A percentile compares a stretch with the other conserved stretches of the same genome.
These are phyloP conservation scores for Mobula hypostoma DNA, from an alignment of 2,113 vertebrate genomes.

Conservation along the genomic window DNA sequence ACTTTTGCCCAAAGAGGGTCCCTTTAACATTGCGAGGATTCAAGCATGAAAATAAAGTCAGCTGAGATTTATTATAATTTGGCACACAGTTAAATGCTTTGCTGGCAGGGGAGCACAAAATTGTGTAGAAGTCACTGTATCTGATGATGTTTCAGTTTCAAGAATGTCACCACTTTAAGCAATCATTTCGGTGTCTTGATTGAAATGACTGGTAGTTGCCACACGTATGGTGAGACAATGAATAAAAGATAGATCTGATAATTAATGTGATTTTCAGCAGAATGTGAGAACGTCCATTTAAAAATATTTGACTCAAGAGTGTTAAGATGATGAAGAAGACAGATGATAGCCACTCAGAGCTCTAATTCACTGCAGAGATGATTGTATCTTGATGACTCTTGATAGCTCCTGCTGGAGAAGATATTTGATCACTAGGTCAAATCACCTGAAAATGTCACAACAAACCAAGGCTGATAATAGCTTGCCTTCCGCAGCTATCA, in stretches of 20 bases:
- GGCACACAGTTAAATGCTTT: background rate
- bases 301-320: conserved; percentile 1
- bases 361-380: background rate
- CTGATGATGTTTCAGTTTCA: background rate
- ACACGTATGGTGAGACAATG: background rate
- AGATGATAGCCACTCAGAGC: background rate
- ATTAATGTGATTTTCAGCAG: background rate
- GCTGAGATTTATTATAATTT: background rate
- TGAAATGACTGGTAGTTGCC: background rate
- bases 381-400: conserved; percentile 16
- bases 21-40: conserved; percentile 1
- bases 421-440: background rate
- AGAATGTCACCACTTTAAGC: background rate
- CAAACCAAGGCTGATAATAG: background rate
- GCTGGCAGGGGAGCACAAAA: background rate
- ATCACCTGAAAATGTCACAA: background rate
- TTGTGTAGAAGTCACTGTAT: background rate
- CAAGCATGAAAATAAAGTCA: background rate
- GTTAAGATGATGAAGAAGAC: conserved; percentile 7
- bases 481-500: background rate
- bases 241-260: background rate
- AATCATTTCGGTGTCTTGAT: conserved; percentile 5
- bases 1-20: background rate
- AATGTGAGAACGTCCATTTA: background rate
- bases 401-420: conserved; percentile 22